Evolutionary conservation across 2,888 invertebrate genomes (phyloP), one percentile per base, ranked within the genome.

Genomic region (Leptopterna dolabrata): DNA sequence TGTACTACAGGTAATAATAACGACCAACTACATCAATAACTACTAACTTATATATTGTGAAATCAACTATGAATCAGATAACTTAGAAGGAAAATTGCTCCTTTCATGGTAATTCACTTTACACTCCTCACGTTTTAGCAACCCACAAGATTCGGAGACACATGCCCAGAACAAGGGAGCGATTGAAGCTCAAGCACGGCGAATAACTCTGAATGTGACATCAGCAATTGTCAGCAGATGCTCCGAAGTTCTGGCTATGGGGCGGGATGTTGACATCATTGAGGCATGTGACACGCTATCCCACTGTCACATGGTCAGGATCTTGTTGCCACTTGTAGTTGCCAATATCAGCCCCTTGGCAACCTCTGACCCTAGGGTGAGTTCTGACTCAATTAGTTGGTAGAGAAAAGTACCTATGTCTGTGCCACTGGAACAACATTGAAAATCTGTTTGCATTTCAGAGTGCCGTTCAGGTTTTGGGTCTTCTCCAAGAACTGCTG

Each of bases 381-480:
- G 91, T 91, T 27, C 14, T 83, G 63, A 63, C 82, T 16, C 41
- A 80, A 47, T 11, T 63, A 63, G 11, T 24, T 4, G n/a, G n/a
- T n/a, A n/a, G n/a, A n/a, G n/a, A n/a, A n/a, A n/a, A n/a, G n/a
- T n/a, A n/a, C n/a, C n/a, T 36, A 36, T 36, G 36, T 36, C 36
- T 36, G 36, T 36, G 36, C 2, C 36, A 4, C 7, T 36, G 36
- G 7, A 36, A 36, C 24, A 24, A 24, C 24, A 24, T 24, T 24
- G 4, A 2, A 63, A 63, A 27, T 27, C 4, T 63, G 19, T 19
- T 16, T 29, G 51, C 0, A 24, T 27, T 73, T 51, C 91, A 96
- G 96, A 96, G 96, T 90, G 95, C 95, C 0, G 97, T 98, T 0
- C 96, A 97, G 91, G 94, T 98, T 51, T 92, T 98, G 86, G 95